Evolutionary conservation across 2,113 vertebrate genomes (phyloP).

Genomic region (Lagopus muta): DNA sequence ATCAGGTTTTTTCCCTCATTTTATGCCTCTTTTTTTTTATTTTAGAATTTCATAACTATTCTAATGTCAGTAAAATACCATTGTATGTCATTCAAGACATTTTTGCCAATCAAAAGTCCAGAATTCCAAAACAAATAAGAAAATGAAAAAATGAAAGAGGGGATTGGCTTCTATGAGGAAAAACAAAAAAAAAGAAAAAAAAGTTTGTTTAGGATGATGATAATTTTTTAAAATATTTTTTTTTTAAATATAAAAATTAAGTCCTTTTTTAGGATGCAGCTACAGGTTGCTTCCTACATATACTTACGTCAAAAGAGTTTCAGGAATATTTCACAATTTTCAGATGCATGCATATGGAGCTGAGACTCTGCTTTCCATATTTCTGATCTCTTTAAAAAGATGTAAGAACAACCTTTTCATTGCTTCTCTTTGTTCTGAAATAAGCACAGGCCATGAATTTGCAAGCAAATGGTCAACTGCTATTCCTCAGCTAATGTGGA

Average conservation of each 20-base stretch:
- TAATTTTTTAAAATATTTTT: neutral
- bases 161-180: too few species aligned
- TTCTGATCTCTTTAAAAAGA: neutral
- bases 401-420: neutral
- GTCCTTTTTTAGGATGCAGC: neutral
- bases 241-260: neutral
- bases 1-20: neutral
- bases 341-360: neutral
- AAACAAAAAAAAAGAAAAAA: neutral
- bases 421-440: slow-evolving; percentile 31
- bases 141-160: neutral
- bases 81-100: neutral
- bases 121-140: neutral
- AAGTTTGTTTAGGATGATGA: neutral
- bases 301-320: neutral
- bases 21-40: neutral
- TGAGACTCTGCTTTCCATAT: neutral
- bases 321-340: neutral
- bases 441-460: neutral
- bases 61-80: neutral
- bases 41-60: neutral
- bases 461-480: slow-evolving; percentile 33
- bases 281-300: neutral
- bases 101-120: neutral
- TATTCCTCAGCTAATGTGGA: slow-evolving; percentile 4